A percentile compares a stretch with the other conserved stretches of the same genome.
phyloP scores from a whole-genome alignment of 37 sponge, comb jelly and placozoan species.

The Corticium candelabrum region DNA sequence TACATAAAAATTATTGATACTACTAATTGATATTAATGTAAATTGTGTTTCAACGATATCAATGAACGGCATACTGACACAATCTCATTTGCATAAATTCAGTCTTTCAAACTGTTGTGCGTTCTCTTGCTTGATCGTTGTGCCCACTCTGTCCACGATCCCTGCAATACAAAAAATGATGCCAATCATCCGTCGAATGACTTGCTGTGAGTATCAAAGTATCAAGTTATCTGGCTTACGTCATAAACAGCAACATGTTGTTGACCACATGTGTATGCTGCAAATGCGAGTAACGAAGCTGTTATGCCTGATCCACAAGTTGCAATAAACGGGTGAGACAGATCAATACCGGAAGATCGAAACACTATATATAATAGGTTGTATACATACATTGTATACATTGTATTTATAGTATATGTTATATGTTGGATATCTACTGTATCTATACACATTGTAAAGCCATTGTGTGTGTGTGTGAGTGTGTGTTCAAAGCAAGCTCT shows the following conservation, averaged over 20 bases:
- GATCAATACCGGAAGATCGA: conserved; percentile 27
- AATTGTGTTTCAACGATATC: too few species aligned
- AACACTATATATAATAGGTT: conserved; percentile 21
- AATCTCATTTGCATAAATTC: too few species aligned
- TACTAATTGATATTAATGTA: too few species aligned
- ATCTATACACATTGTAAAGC: too few species aligned
- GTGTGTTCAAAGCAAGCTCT: too few species aligned
- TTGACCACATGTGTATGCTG: conserved; percentile 19
- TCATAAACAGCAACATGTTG: conserved; percentile 42
- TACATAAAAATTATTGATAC: too few species aligned
- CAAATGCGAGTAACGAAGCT: conserved; percentile 30
- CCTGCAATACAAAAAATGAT: conserved; percentile 18
- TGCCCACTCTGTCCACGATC: conserved; percentile 64
- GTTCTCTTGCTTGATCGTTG: too few species aligned
- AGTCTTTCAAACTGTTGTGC: too few species aligned
- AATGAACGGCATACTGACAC: too few species aligned
- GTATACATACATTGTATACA: not conserved
- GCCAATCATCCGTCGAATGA: not conserved
- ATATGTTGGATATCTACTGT: not conserved
- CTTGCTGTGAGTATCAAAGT: not conserved
- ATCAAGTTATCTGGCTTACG: conserved; percentile 32
- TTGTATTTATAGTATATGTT: not conserved
- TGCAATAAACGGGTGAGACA: conserved; percentile 29
- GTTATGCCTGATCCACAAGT: conserved; percentile 51
- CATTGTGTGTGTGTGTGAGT: too few species aligned